phyloP scores from a whole-genome alignment of 2,113 vertebrate genomes.

The cattle (Bos taurus) region ARS-UCD2.0 NC_037334.1:23996001-23996500 shows the following conservation, averaged over 20 bases:
- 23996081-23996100: slow-evolving; percentile 22
- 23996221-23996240: not conserved
- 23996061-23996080: not conserved
- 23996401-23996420: not conserved
- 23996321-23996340: not conserved
- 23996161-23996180: not conserved
- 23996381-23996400: not conserved
- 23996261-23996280: not conserved
- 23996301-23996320: not conserved
- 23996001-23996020: not conserved
- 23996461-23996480: not conserved
- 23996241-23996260: not conserved
- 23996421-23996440: not conserved
- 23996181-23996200: not conserved
- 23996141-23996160: not conserved
- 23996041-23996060: not conserved
- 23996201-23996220: not conserved
- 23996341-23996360: not conserved
- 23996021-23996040: not conserved
- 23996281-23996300: not conserved
- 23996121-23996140: not conserved
- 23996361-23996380: not conserved
- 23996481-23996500: not conserved
- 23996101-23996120: not conserved
- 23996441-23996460: not conserved